Base-by-base conservation (phyloP, 1,140 invertebrate genomes). In the Hycleus cichorii region DNA sequence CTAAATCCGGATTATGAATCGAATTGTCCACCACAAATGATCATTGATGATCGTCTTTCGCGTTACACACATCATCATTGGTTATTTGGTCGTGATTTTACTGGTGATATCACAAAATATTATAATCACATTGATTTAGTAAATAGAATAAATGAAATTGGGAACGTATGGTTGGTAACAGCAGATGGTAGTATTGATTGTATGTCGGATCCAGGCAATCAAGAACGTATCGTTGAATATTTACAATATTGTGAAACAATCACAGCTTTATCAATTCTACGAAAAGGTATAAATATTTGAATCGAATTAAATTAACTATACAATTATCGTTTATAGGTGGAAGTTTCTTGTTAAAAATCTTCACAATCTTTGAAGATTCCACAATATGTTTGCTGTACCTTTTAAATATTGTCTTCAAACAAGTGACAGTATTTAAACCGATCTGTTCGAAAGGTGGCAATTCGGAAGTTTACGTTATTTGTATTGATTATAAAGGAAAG, bases 131-230 rank as follows among this genome's bases (percentile, higher is more conserved):
- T 45, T 12, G 57, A 61, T 58, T 60, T 71, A 24, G 59, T 67
- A 1, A 39, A 54, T 3, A 40, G 61, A 48, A 18, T 18, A 32
- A 32, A 32, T 7, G 32, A 18, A 18, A 12, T 58, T 11, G 18
- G 6, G 12, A n/a, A 56, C 18, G 72, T 83, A 10, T 67, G 79
- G 51, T 71, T 92, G 63, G 83, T 97, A 4, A 97, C 95, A 3
- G 93, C 92, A 25, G 95, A 98, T 80, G 95, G 95, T 0, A 95
- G 93, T 66, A 83, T 96, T 11, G 87, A 96, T 72, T 97, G 94
- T 69, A 81, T 86, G 53, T 77, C 82, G 11, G 78, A 86, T 63
- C 93, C 93, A 4, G 89, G 83, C 47, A 88, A 92, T 66, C 95
- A 97, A 76, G 95, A 97, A 70, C 75, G 72, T 38, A 74, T 82